Evolutionary conservation across 2,113 vertebrate genomes (phyloP).

Genomic region (Dromiciops gliroides): DNA sequence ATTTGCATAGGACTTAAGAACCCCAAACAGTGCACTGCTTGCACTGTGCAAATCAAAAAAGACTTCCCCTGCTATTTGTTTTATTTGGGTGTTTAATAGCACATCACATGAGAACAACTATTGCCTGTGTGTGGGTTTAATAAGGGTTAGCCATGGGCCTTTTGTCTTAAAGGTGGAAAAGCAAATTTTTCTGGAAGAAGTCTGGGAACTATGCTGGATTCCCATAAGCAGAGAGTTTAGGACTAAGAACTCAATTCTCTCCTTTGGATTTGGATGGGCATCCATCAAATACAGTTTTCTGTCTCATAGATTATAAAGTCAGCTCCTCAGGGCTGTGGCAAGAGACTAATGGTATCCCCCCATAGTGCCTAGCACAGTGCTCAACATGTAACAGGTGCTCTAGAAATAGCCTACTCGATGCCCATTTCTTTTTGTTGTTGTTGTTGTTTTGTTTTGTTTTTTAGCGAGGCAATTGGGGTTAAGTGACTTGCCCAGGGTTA

Average conservation of each 20-base stretch:
- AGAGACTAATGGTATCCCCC: neutral
- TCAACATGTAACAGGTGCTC: neutral
- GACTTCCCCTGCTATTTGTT: conserved; percentile 37
- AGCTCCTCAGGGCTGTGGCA: neutral
- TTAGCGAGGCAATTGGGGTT: too few relatives aligned
- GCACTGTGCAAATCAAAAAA: conserved; percentile 12
- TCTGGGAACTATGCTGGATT: neutral
- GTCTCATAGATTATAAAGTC: neutral
- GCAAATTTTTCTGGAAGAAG: neutral
- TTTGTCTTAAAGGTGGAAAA: neutral
- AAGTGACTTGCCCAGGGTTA: too few relatives aligned
- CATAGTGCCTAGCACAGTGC: neutral
- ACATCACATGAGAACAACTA: neutral
- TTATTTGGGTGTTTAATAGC: conserved; percentile 31
- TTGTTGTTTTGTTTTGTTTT: too few relatives aligned
- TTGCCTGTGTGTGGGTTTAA: neutral
- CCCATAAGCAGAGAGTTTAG: neutral
- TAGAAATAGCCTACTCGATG: neutral
- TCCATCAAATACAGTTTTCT: neutral
- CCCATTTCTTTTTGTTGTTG: too few relatives aligned
- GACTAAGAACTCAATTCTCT: neutral
- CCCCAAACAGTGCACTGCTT: neutral
- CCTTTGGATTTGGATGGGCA: neutral
- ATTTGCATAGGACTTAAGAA: conserved; percentile 67
- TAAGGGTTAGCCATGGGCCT: neutral